Conservation (phyloP, 2,888 invertebrate genomes). For the Petrolisthes manimaculis region DNA sequence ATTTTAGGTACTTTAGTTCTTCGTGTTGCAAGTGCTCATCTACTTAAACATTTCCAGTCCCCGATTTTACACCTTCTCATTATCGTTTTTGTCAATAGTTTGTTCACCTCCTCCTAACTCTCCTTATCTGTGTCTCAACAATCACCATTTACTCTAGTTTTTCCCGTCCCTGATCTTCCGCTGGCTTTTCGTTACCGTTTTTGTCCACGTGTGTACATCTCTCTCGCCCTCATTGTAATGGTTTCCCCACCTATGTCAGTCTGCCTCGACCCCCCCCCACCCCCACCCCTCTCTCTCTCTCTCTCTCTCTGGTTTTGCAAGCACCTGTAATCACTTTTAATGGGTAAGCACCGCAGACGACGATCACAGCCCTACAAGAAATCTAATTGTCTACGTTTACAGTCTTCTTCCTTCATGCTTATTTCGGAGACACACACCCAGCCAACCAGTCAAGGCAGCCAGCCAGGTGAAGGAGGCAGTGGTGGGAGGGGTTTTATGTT, state of each 20-base stretch:
- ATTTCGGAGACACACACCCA: too few species aligned
- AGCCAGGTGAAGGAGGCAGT: background rate
- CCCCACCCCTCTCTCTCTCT: conserved; percentile 1
- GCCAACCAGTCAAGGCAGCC: background rate
- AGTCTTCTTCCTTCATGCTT: too few species aligned
- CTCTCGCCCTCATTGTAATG: background rate
- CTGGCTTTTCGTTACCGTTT: background rate
- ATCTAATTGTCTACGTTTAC: conserved; percentile 13
- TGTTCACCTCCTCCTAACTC: background rate
- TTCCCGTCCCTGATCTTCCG: too few species aligned
- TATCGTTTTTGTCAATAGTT: too few species aligned
- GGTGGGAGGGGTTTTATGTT: too few species aligned
- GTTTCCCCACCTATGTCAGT: too few species aligned
- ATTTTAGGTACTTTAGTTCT: too few species aligned
- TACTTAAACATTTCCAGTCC: too few species aligned
- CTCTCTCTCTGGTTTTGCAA: conserved; percentile 24
- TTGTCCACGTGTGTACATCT: background rate
- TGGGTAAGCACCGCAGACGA: background rate
- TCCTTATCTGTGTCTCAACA: background rate
- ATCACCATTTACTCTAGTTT: background rate
- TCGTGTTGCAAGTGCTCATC: too few species aligned
- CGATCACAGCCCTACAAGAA: conserved; percentile 8
- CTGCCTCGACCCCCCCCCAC: background rate
- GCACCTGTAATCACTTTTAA: conserved; percentile 11
- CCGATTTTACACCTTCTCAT: too few species aligned